Evolutionary conservation across 1,140 invertebrate genomes (phyloP).

Genomic region (Acyrthosiphon pisum): DNA sequence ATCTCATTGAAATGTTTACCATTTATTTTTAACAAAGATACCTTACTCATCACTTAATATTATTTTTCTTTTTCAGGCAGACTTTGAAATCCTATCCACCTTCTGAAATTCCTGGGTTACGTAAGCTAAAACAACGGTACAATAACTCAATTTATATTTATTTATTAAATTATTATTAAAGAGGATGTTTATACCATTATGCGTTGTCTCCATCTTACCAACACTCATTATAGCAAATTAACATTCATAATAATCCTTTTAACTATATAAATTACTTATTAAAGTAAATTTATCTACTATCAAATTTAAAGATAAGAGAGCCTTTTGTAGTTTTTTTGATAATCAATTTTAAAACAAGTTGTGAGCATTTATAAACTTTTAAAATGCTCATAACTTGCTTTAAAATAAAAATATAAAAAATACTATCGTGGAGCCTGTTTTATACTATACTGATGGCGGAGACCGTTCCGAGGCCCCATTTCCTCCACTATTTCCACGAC

Average conservation of each 20-base stretch:
- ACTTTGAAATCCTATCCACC: constrained; percentile 16
- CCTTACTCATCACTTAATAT: not conserved
- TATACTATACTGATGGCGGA: too few relatives aligned
- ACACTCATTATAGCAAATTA: not conserved
- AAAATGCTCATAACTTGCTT: not conserved
- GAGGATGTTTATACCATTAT: not conserved
- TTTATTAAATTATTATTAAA: not conserved
- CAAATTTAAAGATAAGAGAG: too few relatives aligned
- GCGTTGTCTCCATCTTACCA: not conserved
- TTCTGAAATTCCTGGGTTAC: constrained; percentile 15
- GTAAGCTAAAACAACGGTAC: constrained; percentile 48
- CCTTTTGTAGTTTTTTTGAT: too few relatives aligned
- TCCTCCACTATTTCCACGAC: too few relatives aligned
- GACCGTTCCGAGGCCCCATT: too few relatives aligned
- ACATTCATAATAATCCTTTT: not conserved
- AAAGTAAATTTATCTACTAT: too few relatives aligned
- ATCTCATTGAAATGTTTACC: too few relatives aligned
- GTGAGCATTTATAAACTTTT: not conserved
- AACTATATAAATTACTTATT: too few relatives aligned
- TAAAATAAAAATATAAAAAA: not conserved
- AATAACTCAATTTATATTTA: not conserved
- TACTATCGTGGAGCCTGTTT: not conserved
- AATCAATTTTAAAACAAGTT: not conserved
- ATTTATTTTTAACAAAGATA: not conserved
- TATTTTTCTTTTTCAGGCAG: constrained; percentile 28